Base-by-base conservation (phyloP, 2,797 vertebrate species). In the Buceros bicornis region DNA sequence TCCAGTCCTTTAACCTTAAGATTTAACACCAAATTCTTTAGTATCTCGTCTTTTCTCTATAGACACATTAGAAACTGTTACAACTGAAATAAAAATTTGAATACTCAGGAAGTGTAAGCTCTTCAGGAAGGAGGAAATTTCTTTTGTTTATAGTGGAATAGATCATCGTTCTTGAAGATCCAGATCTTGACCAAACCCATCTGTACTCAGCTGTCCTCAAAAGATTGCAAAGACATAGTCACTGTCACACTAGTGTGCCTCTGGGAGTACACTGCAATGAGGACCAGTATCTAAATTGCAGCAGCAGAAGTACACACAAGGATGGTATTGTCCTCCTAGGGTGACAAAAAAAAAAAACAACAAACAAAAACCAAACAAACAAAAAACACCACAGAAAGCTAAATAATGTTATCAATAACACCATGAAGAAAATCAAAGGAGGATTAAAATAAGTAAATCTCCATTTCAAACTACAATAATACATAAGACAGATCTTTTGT, bases 81-180 rank as follows among this genome's bases (percentile, higher is more conserved):
- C 8, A 66, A 79, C 31, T 25, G 19, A 72, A 84, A 54, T 33
- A 66, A 72, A 79, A 70, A 28, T 15, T 17, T 25, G 4, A 76
- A 50, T 65, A 9, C 0, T 58, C 20, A 43, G 29, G 7, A 86
- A 77, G 1, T 1, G 0, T 28, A 33, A 16, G 1, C 2, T 42
- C 5, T 70, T 82, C 17, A 65, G 33, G 37, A 47, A 82, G 50
- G 5, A 54, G 2, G 4, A 37, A 29, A 3, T 45, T 57, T 51
- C 2, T 47, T 71, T 53, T 80, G 8, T 42, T 60, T 79, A n/a
- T 57, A 70, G 10, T 19, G 12, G 5, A 48, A 48, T 14, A 61
- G 20, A 5, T 51, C 3, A 26, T 45, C 51, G 24, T 33, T 77
- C 2, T 83, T 18, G 33, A 35, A 80, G 37, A 45, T n/a, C 13